A percentile compares a stretch with the other conserved stretches of the same genome.
phyloP scores from a whole-genome alignment of 92 coral and sea anemone species.

The Epizoanthus illoricatus region DNA sequence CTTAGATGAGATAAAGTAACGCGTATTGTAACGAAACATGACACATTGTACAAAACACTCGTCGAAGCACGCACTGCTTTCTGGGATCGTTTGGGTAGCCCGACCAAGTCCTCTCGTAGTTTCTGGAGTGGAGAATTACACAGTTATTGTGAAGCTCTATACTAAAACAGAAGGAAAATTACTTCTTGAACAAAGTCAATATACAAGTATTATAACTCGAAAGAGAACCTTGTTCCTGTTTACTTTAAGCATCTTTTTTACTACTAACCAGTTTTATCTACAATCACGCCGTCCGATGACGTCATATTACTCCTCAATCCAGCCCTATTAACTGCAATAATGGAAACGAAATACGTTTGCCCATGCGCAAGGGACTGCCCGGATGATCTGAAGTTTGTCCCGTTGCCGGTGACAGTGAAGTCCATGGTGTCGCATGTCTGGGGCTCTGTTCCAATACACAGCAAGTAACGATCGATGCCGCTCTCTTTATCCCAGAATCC shows the following conservation, averaged over 20 bases:
- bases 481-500: slow-evolving; percentile 92
- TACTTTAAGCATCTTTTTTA: no score
- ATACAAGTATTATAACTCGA: no score
- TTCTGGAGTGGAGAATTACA: no score
- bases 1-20: no score
- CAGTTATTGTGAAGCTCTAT: no score
- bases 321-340: slow-evolving; percentile 77
- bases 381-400: slow-evolving; percentile 51
- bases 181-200: no score
- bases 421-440: slow-evolving; percentile 62
- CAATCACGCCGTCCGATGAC: slow-evolving; percentile 81
- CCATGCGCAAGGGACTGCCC: slow-evolving; percentile 52
- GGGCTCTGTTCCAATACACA: slow-evolving; percentile 81
- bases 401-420: slow-evolving; percentile 57
- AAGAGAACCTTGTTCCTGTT: neutral
- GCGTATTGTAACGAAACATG: no score
- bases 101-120: no score
- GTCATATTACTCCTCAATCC: slow-evolving; percentile 60
- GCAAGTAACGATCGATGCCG: slow-evolving; percentile 50
- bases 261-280: slow-evolving; percentile 78
- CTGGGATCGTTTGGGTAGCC: no score
- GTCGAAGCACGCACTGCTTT: no score
- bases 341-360: slow-evolving; percentile 73
- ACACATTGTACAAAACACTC: no score
- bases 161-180: no score